These are phyloP conservation scores for Colletes collaris DNA, from an alignment of 2,888 invertebrate species.

Conservation along the genomic window DNA sequence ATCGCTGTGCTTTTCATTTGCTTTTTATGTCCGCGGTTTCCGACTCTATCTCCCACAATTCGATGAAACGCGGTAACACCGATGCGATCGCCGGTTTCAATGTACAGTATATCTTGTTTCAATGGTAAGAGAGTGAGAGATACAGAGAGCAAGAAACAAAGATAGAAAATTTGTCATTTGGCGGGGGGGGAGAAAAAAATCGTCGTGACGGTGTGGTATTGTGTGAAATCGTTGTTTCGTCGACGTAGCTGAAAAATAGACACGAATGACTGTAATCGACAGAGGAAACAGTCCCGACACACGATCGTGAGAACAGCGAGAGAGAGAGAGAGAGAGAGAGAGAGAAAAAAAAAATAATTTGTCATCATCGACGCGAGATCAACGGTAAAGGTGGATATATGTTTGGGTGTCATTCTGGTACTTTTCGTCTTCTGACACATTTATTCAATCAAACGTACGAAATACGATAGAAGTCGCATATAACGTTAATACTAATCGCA, in stretches of 20 bases:
- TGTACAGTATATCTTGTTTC: slow-evolving; percentile 45
- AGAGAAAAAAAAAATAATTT: slow-evolving; percentile 8
- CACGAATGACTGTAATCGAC: slow-evolving; percentile 33
- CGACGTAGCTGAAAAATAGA: slow-evolving; percentile 37
- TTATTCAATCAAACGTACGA: slow-evolving; percentile 61
- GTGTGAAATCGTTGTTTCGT: slow-evolving; percentile 12
- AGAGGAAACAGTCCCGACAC: slow-evolving; percentile 6
- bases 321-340: not conserved
- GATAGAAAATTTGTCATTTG: slow-evolving; percentile 7
- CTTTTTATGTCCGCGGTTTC: not conserved
- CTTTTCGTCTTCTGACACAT: slow-evolving; percentile 50
- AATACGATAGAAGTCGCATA: slow-evolving; percentile 43
- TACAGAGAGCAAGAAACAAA: slow-evolving; percentile 10
- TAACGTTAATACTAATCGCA: slow-evolving; percentile 45
- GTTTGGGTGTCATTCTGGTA: slow-evolving; percentile 47
- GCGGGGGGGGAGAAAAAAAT: slow-evolving; percentile 22
- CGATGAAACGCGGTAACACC: slow-evolving; percentile 12
- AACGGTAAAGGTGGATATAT: slow-evolving; percentile 30
- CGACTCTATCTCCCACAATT: not conserved
- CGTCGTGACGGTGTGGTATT: not conserved
- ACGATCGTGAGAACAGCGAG: slow-evolving; percentile 7
- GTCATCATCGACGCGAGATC: slow-evolving; percentile 15
- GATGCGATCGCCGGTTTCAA: slow-evolving; percentile 32
- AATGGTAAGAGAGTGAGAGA: slow-evolving; percentile 15
- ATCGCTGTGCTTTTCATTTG: no score